These are phyloP conservation scores for Gulo gulo DNA, from an alignment of 2,113 vertebrate species.

Conservation along the genomic window DNA sequence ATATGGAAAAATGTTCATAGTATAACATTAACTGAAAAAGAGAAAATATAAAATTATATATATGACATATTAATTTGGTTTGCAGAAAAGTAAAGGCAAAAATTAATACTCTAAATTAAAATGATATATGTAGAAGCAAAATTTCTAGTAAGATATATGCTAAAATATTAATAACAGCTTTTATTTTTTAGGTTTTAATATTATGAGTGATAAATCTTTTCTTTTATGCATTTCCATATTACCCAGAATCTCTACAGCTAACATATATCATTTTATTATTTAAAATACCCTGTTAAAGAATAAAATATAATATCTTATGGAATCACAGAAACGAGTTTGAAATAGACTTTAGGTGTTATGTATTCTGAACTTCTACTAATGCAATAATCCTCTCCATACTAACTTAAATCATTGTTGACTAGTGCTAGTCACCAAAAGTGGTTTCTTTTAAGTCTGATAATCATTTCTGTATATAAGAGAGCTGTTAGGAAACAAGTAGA, in stretches of 20 bases:
- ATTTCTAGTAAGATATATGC: neutral
- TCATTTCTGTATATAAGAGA: neutral
- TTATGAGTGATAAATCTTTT: neutral
- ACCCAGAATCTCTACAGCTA: neutral
- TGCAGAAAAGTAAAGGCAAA: neutral
- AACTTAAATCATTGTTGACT: neutral
- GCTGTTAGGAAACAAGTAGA: neutral
- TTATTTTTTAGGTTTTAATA: constrained; percentile 23
- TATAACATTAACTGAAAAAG: neutral
- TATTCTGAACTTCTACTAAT: neutral
- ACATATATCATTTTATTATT: neutral
- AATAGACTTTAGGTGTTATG: neutral
- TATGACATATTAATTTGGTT: neutral
- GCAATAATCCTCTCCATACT: neutral
- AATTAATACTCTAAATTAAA: neutral
- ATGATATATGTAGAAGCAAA: neutral
- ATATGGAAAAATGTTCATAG: neutral
- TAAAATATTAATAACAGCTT: neutral
- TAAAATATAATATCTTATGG: neutral
- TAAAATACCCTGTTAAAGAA: neutral
- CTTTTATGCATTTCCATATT: neutral
- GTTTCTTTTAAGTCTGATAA: constrained; percentile 9
- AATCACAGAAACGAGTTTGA: neutral
- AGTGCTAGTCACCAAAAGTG: neutral
- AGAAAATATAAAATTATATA: neutral